Percentiles rank a stretch among this genome's conserved stretches.
Conservation (phyloP, 2,888 invertebrate species). For the Mylabris sibirica region DNA sequence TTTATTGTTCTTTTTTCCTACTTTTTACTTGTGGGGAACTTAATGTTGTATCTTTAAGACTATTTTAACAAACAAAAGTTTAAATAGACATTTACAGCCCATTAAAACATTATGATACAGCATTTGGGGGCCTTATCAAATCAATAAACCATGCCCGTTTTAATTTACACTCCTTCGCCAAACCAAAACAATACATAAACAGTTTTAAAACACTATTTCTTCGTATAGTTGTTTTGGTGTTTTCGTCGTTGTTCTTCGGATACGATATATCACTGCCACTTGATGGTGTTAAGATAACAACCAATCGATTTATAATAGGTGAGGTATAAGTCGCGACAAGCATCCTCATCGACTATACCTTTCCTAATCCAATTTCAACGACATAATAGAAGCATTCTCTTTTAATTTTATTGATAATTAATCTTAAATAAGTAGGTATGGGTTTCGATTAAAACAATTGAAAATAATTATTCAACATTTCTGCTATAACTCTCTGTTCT, state of each 20-base stretch:
- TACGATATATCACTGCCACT: slow-evolving; percentile 43
- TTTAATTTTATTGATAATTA: background rate
- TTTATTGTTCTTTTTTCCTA: background rate
- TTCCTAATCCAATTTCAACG: background rate
- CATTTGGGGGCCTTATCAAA: slow-evolving; percentile 48
- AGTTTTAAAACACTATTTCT: slow-evolving; percentile 34
- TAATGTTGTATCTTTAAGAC: slow-evolving; percentile 25
- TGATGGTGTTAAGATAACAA: slow-evolving; percentile 44
- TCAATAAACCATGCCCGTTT: slow-evolving; percentile 53
- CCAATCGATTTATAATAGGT: slow-evolving; percentile 30
- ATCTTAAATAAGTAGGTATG: background rate
- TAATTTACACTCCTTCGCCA: slow-evolving; percentile 48
- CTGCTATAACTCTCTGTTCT: slow-evolving; percentile 13
- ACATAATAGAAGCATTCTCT: background rate
- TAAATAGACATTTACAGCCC: slow-evolving; percentile 46
- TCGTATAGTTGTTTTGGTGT: slow-evolving; percentile 44
- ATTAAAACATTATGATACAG: slow-evolving; percentile 48
- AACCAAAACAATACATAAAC: slow-evolving; percentile 42
- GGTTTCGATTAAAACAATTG: background rate
- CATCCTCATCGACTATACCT: background rate
- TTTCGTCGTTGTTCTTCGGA: slow-evolving; percentile 40
- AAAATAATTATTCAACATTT: slow-evolving; percentile 11
- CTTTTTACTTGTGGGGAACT: background rate
- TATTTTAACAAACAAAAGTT: slow-evolving; percentile 44
- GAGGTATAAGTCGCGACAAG: slow-evolving; percentile 20